Percentiles rank a stretch among this genome's conserved stretches.
Evolutionary conservation across 2,797 vertebrate genomes (phyloP).

Genomic region (Pelobates cultripes): DNA sequence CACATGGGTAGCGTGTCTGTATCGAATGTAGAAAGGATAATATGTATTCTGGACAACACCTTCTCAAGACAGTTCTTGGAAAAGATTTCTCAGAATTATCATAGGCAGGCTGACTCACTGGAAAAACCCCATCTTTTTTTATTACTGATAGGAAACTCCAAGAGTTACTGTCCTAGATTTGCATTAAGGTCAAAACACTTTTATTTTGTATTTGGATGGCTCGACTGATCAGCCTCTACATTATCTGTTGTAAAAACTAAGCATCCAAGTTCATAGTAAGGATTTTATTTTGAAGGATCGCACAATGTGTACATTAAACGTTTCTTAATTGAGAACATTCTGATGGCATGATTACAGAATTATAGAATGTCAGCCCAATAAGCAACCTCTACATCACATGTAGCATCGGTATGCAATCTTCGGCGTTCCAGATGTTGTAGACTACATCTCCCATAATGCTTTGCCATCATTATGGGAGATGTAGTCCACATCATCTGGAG

Average conservation of each 20-base stretch:
- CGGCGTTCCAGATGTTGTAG: too few relatives aligned
- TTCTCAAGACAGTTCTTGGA: slow-evolving; percentile 59
- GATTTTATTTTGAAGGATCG: too few relatives aligned
- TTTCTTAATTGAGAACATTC: too few relatives aligned
- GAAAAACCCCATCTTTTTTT: slow-evolving; percentile 17
- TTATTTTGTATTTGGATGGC: background rate
- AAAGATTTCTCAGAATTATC: slow-evolving; percentile 40
- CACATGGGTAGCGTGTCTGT: slow-evolving; percentile 64
- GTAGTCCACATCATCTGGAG: too few relatives aligned
- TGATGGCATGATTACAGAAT: too few relatives aligned
- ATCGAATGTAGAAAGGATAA: slow-evolving; percentile 59
- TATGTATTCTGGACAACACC: slow-evolving; percentile 59
- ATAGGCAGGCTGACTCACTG: slow-evolving; percentile 36
- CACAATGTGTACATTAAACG: too few relatives aligned
- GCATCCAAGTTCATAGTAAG: too few relatives aligned
- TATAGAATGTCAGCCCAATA: too few relatives aligned
- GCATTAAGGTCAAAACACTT: background rate
- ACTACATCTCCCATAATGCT: too few relatives aligned
- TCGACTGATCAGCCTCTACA: background rate
- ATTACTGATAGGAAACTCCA: slow-evolving; percentile 2
- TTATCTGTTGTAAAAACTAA: background rate
- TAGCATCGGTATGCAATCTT: too few relatives aligned
- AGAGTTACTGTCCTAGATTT: background rate
- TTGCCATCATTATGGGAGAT: too few relatives aligned
- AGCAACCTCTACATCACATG: too few relatives aligned